Evolutionary conservation across 2,797 vertebrate species (phyloP), one percentile per base, ranked within the genome.

Genomic region (Enteromius viviparus): DNA sequence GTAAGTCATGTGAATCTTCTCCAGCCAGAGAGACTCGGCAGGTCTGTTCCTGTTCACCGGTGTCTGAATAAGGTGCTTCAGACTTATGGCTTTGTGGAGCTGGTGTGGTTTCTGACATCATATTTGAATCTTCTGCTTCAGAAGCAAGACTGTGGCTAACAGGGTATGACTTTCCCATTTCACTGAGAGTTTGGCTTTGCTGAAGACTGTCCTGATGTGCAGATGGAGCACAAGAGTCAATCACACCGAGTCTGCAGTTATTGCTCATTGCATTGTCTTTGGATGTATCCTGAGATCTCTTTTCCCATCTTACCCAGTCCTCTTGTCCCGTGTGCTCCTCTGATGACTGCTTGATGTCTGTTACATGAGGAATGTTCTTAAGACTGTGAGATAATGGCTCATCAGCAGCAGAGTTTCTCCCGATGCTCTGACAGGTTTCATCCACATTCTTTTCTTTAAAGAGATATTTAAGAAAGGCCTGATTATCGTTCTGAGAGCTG

Each of bases 271-370:
- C 77, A 81, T 83, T 83, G 49, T 87, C 90, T 91, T 91, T 92
- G 89, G 91, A 93, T 88, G 90, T 89, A 86, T 81, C 89, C 90
- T 95, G 91, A 85, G 91, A 87, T 81, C 90, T 89, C 88, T 89
- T 92, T 86, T 93, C 90, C 87, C 91, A 91, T 88, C 92, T 49
- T 6, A 77, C 5, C 60, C 60, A 64, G 5, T 64, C 14, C 14
- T 14, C 89, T 85, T 47, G 37, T 40, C 58, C 60, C 45, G n/a
- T 55, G 74, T 71, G 87, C 78, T 34, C 62, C 34, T 87, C 65
- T 81, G 85, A 78, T 51, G 87, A 80, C 87, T 87, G 82, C 86
- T 89, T 86, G 89, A 87, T 88, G 47, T 88, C 82, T 78, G 89
- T 85, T 29, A 64, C 66, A 65, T 77, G 66, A 64, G 78, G 58